A percentile compares a stretch with the other conserved stretches of the same genome.
phyloP scores from a whole-genome alignment of 2,888 invertebrate genomes.

The Clostera curtula region DNA sequence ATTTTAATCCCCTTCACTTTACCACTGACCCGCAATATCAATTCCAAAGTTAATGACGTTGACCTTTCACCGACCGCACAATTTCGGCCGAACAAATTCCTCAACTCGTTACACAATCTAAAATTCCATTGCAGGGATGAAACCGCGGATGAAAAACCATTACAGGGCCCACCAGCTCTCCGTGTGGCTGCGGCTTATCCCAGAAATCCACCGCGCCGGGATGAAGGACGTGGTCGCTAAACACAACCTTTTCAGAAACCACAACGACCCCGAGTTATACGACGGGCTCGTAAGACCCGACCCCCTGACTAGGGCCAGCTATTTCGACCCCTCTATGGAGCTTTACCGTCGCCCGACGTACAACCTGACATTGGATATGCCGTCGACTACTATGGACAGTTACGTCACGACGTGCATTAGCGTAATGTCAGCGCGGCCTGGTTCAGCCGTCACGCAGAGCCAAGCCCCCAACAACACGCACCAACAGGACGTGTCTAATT shows the following conservation, averaged over 20 bases:
- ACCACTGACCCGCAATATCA: slow-evolving; percentile 26
- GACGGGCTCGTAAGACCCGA: slow-evolving; percentile 92
- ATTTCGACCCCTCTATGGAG: slow-evolving; percentile 77
- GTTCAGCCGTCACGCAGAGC: slow-evolving; percentile 55
- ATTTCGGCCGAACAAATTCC: slow-evolving; percentile 21
- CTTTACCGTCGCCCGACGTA: slow-evolving; percentile 77
- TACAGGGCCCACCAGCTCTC: slow-evolving; percentile 97
- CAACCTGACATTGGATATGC: slow-evolving; percentile 69
- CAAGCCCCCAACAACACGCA: slow-evolving; percentile 76
- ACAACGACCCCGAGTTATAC: slow-evolving; percentile 91
- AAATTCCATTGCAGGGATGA: slow-evolving; percentile 83
- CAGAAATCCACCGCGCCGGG: slow-evolving; percentile 90
- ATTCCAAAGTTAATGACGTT: slow-evolving; percentile 39
- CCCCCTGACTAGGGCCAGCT: slow-evolving; percentile 80
- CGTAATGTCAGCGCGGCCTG: slow-evolving; percentile 80
- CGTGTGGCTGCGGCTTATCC: slow-evolving; percentile 95
- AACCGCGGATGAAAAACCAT: slow-evolving; percentile 94
- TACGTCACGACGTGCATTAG: slow-evolving; percentile 82
- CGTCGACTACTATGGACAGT: slow-evolving; percentile 76
- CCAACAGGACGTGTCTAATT: slow-evolving; percentile 84
- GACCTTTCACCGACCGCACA: slow-evolving; percentile 30
- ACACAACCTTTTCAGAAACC: slow-evolving; percentile 93
- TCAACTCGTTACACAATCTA: slow-evolving; percentile 34
- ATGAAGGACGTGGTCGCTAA: slow-evolving; percentile 92
- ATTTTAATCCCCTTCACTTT: slow-evolving; percentile 28